Base-by-base conservation (phyloP, 2,113 vertebrate species). In the Caretta caretta region DNA sequence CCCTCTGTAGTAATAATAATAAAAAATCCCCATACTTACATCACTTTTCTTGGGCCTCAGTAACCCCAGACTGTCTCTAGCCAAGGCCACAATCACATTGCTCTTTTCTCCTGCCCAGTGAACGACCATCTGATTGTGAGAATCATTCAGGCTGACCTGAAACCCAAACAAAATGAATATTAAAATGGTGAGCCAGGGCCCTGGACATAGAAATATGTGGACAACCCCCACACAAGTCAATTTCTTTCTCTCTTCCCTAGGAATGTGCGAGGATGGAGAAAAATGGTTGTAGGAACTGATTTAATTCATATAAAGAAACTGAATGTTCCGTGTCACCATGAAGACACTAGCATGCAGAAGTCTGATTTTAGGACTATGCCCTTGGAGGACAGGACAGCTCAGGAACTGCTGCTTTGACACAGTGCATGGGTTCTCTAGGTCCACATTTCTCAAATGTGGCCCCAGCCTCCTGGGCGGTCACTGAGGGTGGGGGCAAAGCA, bases 51-150 rank as follows among this genome's bases (percentile, higher is more conserved):
- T 99, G 90, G 99, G 98, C n/a, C 99, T 99, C 0, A 98, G 97
- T 92, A 99, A 96, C 0, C 99, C 99, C 56, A 99, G 97, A 90
- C 99, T 99, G 97, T 99, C 99, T 89, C 99, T 98, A 87, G 99
- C 99, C 96, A 99, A 96, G 14, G 99, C 99, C 79, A 99, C 99
- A 0, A 99, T 99, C 91, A 99, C 99, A 0, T 99, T 99, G 98
- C 99, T 99, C 96, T 99, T 99, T 98, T 99, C 99, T 88, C 99
- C 99, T 0, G 99, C 99, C 99, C 99, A 99, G 97, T 99, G 99
- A 53, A 99, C 99, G 2, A 99, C 99, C 99, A 99, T 99, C 98
- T 99, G 99, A 95, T 99, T 99, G 96, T 99, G 99, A 59, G 99
- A 99, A 95, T 99, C 99, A 1, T 99, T 99, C 97, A 99, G 98